Conservation (phyloP, 2,113 vertebrate genomes). For the Hemibagrus wyckioides region DNA sequence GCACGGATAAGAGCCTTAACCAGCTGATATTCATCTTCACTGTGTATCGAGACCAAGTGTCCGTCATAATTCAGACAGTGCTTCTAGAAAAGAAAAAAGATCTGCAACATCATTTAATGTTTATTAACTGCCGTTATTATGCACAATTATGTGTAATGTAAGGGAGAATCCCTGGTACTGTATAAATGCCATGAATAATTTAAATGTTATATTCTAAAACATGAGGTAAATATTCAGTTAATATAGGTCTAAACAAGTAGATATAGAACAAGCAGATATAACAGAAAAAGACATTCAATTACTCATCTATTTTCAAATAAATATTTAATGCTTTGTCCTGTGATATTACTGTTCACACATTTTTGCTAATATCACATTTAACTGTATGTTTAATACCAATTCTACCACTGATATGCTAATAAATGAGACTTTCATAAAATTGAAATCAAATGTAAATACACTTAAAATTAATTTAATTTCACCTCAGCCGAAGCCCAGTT, state of each 20-base stretch:
- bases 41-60: slow-evolving; percentile 36
- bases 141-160: too few relatives aligned
- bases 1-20: background rate
- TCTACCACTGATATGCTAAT: background rate
- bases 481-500: slow-evolving; percentile 23
- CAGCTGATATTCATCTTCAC: background rate
- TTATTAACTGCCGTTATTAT: too few relatives aligned
- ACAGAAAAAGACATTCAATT: too few relatives aligned
- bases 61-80: background rate
- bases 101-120: background rate
- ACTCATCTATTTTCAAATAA: background rate
- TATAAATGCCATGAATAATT: too few relatives aligned
- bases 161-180: too few relatives aligned
- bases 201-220: too few relatives aligned
- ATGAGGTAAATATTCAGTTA: too few relatives aligned
- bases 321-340: background rate
- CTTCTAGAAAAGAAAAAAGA: background rate
- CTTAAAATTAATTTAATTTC: too few relatives aligned
- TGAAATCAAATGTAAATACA: background rate
- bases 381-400: background rate
- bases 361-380: background rate
- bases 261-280: background rate
- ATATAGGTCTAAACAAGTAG: background rate
- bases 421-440: background rate
- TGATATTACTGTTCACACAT: too few relatives aligned